Conservation (phyloP, 2,113 vertebrate genomes). For the Leptobrachium leishanense region DNA sequence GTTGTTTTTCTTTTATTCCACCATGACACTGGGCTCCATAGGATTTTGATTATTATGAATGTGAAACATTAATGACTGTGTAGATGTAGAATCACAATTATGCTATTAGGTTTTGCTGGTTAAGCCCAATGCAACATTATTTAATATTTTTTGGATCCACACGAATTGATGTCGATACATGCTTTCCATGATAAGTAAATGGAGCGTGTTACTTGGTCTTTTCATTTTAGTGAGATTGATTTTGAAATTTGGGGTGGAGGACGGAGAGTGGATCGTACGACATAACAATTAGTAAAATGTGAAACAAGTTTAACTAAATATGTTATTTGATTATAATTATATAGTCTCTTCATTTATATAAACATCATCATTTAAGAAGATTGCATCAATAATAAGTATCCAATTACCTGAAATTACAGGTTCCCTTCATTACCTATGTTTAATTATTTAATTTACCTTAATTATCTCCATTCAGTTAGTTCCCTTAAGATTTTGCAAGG, state of each 20-base stretch:
- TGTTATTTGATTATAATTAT: not conserved
- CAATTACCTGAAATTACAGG: slow-evolving; percentile 30
- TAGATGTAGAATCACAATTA: too few relatives aligned
- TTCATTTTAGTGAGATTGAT: not conserved
- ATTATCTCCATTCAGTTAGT: slow-evolving; percentile 4
- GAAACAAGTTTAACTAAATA: not conserved
- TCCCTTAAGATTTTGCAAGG: not conserved
- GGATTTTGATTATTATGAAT: too few relatives aligned
- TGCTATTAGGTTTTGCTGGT: too few relatives aligned
- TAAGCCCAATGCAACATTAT: not conserved
- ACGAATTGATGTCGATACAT: not conserved
- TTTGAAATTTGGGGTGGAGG: not conserved
- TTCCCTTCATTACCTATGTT: slow-evolving; percentile 19
- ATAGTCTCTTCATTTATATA: not conserved
- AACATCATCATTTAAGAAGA: slow-evolving; percentile 13
- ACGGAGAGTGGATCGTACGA: not conserved
- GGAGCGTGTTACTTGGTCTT: not conserved
- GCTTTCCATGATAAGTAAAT: not conserved
- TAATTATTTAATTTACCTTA: slow-evolving; percentile 17
- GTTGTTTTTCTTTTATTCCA: too few relatives aligned
- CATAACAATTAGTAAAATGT: not conserved
- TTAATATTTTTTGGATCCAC: not conserved
- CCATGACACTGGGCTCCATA: too few relatives aligned
- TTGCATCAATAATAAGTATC: slow-evolving; percentile 2
- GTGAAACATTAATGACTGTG: too few relatives aligned